Evolutionary conservation across 2,888 invertebrate species (phyloP), one percentile per base, ranked within the genome.

Genomic region (Brenthis ino): DNA sequence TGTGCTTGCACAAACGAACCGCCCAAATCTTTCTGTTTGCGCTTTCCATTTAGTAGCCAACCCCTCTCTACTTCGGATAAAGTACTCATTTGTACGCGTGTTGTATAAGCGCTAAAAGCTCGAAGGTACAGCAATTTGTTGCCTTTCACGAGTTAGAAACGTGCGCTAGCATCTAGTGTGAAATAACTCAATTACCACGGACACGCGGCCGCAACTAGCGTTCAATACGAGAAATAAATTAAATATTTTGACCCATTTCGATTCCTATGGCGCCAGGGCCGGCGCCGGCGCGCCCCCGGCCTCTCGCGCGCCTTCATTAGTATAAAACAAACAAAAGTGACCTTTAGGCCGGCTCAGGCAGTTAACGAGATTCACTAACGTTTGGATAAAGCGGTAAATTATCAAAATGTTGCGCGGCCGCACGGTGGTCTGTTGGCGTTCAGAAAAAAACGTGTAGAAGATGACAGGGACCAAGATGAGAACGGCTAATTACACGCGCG

Each of bases 301-400:
- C 86, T 82, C 86, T 86, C 87, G 82, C 88, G 85, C 86, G 85
- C 85, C 85, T 84, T 89, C 91, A 87, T 89, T 91, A 89, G 84
- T 89, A 91, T 86, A 93, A 93, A 92, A 92, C 91, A 93, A 93
- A 93, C 91, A 93, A 90, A 87, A 93, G 79, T 89, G 89, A 91
- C 90, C 91, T 88, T 87, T 87, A 87, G 89, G 84, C 89, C 86
- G 87, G 82, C 86, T 82, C 85, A 84, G 82, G 85, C 85, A 84
- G 85, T 87, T 91, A 91, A 91, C 91, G 89, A 91, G 91, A 91
- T 92, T 89, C 91, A 91, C 91, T 85, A 91, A 88, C 84, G 85
- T 76, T 82, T 82, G 90, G 87, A 91, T 91, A 89, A 91, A 91
- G 91, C 91, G 91, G 91, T 93, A 92, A 91, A 91, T 89, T 89